Conservation (phyloP, 2,113 vertebrate genomes). For the Rhinogobius similis region DNA sequence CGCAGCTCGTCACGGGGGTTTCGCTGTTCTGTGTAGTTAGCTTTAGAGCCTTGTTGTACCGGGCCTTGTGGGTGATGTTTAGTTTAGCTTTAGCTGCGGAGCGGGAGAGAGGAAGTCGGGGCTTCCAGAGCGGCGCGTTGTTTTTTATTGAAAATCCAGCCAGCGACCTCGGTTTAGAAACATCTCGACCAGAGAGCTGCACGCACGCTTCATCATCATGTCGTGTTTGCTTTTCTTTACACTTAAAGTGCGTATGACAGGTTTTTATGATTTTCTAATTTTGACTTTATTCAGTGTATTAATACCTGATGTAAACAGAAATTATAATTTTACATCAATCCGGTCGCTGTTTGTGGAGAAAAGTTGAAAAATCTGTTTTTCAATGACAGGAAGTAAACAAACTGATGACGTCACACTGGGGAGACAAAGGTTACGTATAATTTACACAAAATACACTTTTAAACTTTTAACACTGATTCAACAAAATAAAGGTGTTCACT, state of each 20-base stretch:
- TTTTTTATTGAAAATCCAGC: constrained; percentile 5
- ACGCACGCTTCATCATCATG: neutral
- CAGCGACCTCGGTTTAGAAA: neutral
- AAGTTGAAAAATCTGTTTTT: too few relatives aligned
- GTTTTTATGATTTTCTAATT: too few relatives aligned
- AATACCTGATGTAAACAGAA: too few relatives aligned
- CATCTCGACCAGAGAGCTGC: neutral
- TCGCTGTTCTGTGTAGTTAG: neutral
- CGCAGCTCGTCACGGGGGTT: neutral
- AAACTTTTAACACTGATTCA: too few relatives aligned
- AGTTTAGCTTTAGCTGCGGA: constrained; percentile 9
- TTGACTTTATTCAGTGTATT: too few relatives aligned
- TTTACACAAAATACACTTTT: too few relatives aligned
- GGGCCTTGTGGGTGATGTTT: neutral
- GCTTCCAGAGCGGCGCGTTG: neutral
- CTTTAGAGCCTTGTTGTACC: neutral
- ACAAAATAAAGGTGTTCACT: too few relatives aligned
- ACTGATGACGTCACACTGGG: too few relatives aligned
- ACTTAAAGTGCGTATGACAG: neutral
- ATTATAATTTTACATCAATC: too few relatives aligned
- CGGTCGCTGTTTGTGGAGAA: too few relatives aligned
- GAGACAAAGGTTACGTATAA: too few relatives aligned
- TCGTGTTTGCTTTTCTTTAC: neutral
- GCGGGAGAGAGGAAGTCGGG: neutral
- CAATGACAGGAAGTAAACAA: too few relatives aligned